Base-by-base conservation (phyloP, 2,113 vertebrate genomes). In the Cryptomyrus ogoouensis region DNA sequence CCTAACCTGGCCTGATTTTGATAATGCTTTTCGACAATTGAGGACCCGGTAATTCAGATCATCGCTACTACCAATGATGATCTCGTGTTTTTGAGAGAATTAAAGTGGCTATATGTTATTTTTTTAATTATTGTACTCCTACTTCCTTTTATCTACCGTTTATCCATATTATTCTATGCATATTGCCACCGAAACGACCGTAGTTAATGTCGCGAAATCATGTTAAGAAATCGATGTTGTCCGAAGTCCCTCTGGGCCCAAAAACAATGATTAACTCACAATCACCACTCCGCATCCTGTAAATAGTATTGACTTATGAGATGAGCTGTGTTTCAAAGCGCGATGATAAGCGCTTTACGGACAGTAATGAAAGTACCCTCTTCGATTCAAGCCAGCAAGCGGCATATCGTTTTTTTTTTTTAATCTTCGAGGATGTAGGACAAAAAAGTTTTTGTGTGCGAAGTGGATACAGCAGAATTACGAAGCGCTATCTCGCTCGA, bases 191-290 rank as follows among this genome's bases (percentile, higher is more conserved):
- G 35, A 77, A 77, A 39, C n/a, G 44, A 86, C n/a, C 21, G 46
- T 47, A 47, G n/a, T 24, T 24, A 84, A 84, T 12, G 83, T 27
- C 24, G 46, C 46, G 27, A 27, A 50, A 49, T 86, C 47, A 47
- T 50, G 44, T 50, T 49, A 86, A 86, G 39, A 27, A 86, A 86
- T 86, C 83, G 83, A 86, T 86, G 83, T 49, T 27, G 44, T 86
- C n/a, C 44, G 47, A 86, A 86, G 44, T 86, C 44, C 83, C 83
- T 49, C 13, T 86, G 44, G n/a, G 47, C 46, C 46, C 83, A n/a
- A 50, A 85, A 86, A 46, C 44, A 47, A 86, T 50, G n/a, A 86
- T 86, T 47, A 86, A 50, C 83, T 86, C 83, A 15, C 83, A 27
- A 86, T 50, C 83, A 5, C 21, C 83, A 86, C 83, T 19, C 7